phyloP scores from a whole-genome alignment of 2,113 vertebrate species.

The Mobula hypostoma region DNA sequence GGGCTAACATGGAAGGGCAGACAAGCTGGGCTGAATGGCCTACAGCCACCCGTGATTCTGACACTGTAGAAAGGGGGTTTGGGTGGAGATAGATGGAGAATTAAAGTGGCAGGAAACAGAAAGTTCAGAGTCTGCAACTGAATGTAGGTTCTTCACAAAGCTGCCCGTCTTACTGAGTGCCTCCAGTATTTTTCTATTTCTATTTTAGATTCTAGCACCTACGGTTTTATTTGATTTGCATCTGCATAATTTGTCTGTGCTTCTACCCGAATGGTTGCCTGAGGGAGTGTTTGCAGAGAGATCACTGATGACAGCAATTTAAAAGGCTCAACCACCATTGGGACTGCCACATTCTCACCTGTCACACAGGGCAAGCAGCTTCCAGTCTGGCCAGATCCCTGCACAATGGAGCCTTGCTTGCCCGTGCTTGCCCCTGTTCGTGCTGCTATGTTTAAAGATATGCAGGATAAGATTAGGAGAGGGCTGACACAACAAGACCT shows the following conservation, averaged over 20 bases:
- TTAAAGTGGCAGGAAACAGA: no score
- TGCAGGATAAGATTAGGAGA: neutral
- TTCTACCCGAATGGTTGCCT: neutral
- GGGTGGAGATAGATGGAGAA: no score
- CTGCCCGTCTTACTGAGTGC: no score
- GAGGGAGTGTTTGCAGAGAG: neutral
- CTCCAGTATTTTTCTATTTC: neutral
- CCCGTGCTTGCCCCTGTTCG: neutral
- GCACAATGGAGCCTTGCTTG: neutral
- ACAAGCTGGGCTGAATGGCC: no score
- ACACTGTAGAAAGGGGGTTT: no score
- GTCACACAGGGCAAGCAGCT: neutral
- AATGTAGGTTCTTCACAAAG: no score
- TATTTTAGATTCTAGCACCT: neutral
- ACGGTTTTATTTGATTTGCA: neutral
- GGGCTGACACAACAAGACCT: neutral
- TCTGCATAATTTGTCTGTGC: neutral
- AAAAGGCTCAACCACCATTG: neutral
- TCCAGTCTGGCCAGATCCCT: neutral
- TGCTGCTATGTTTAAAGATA: neutral
- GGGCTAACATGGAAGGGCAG: no score
- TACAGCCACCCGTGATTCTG: no score
- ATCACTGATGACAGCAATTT: neutral
- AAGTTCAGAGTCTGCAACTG: no score
- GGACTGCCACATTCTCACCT: neutral